These are phyloP conservation scores for Glyptemys insculpta DNA, from an alignment of 2,797 vertebrate species.

Conservation along the genomic window DNA sequence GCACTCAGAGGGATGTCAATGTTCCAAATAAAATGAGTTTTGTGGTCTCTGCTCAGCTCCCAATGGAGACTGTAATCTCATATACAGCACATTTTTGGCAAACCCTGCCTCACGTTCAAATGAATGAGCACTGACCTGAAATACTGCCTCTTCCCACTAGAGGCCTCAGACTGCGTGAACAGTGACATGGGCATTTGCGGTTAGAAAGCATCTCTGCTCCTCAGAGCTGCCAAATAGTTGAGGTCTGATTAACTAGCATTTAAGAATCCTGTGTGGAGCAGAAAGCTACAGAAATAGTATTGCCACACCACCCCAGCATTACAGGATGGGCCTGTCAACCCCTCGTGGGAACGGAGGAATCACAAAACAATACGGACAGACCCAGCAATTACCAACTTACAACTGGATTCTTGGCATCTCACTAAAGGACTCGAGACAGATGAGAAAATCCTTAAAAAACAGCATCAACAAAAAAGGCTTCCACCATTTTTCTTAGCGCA, in stretches of 20 bases:
- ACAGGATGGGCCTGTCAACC: constrained; percentile 38
- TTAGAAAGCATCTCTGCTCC: background rate
- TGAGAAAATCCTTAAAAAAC: constrained; percentile 58
- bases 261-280: constrained; percentile 51
- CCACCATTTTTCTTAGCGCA: constrained; percentile 9
- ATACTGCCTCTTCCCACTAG: constrained; percentile 35
- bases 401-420: constrained; percentile 56
- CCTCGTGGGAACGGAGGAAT: constrained; percentile 53
- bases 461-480: background rate
- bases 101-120: background rate
- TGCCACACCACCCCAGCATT: constrained; percentile 50
- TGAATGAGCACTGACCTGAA: constrained; percentile 37
- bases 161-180: constrained; percentile 39
- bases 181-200: background rate
- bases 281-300: constrained; percentile 63
- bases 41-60: constrained; percentile 57
- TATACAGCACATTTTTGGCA: constrained; percentile 49
- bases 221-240: constrained; percentile 67
- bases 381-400: constrained; percentile 43
- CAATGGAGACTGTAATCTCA: constrained; percentile 36
- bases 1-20: background rate
- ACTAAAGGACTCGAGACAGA: constrained; percentile 21
- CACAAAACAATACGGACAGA: constrained; percentile 57
- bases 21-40: constrained; percentile 28
- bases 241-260: constrained; percentile 69